Evolutionary conservation across 2,797 vertebrate genomes (phyloP), one percentile per base, ranked within the genome.

Genomic region (Rousettus madagascariensis): DNA sequence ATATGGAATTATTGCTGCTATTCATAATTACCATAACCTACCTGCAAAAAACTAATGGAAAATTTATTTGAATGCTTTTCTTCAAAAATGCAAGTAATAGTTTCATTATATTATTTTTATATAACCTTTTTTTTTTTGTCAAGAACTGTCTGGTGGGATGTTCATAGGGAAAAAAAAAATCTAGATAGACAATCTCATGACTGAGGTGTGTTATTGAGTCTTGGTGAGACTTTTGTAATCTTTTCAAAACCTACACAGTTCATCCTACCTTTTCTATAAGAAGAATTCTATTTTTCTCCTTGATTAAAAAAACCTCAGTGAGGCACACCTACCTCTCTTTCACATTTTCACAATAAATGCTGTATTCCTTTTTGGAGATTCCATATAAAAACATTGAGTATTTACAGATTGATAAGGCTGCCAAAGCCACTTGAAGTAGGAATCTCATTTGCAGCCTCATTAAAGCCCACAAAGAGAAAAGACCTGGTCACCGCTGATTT

Each of bases 381-480:
- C 55, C 24, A 0, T 49, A 88, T 90, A 89, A 49, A 86, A 94
- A 20, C 49, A 57, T 55, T 38, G 82, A 79, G 90, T 96, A 59
- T 3, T 33, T 30, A 43, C 19, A 79, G 16, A 91, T 94, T 15
- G 16, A 65, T 95, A 38, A 57, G 17, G 69, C 79, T 96, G 51
- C 41, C 61, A 36, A 89, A 96, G 41, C 30, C 77, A 57, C 26
- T 97, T 63, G 94, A 92, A 66, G 92, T 68, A 66, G 13, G 80
- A 53, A 57, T 87, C 66, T 33, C 77, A 93, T 95, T 97, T 97
- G 36, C 20, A 90, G 41, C 51, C 80, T 95, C 86, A 79, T 92
- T 90, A 98, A 11, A 95, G 38, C 30, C 93, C 11, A 49, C 46
- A 51, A 17, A 33, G 38, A 86, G 43, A 68, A 53, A 82, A 49